Base-by-base conservation (phyloP, 1,140 invertebrate genomes). In the Microplitis mediator region DNA sequence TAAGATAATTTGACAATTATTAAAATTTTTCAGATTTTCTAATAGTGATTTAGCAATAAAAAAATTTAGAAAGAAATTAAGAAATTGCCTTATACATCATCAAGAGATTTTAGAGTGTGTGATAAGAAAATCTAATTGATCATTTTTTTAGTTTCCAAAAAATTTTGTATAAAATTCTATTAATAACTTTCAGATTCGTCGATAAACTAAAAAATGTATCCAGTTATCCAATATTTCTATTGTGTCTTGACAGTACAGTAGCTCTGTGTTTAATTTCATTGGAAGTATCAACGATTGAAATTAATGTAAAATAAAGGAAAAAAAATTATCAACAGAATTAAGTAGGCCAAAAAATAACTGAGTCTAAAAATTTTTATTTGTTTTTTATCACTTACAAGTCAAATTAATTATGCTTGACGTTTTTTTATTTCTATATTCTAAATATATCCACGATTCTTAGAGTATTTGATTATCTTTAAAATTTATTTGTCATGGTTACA, bases 21-120 rank as follows among this genome's bases (percentile, higher is more conserved):
- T 0, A 23, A 23, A 23, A 45, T 45, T 45, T 63, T 35, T 56
- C 31, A 56, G 11, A 67, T 51, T 54, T 34, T 61, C 31, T 70
- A 74, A 32, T 75, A 72, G 23, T 74, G 74, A 16, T 23, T 75
- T 39, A 75, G 51, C 65, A 71, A 23, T 11, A 11, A 5, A n/a
- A 45, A 52, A 67, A 23, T 65, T 65, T 14, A 32, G 54, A 0
- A 69, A 39, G 63, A 69, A 63, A 51, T 34, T 72, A 52, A 70
- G 56, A 35, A 16, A 72, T 51, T 69, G 54, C 13, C 9, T 66
- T 34, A 62, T 35, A n/a, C 32, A 51, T 4, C 64, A 74, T 32
- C 31, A 45, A 62, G 34, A 16, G 60, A 16, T 52, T 74, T 39
- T 69, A 31, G 34, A 14, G 67, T 58, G 31, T 58, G 14, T 58